Conservation (phyloP, 2,113 vertebrate genomes). For the Porphyrio hochstetteri region DNA sequence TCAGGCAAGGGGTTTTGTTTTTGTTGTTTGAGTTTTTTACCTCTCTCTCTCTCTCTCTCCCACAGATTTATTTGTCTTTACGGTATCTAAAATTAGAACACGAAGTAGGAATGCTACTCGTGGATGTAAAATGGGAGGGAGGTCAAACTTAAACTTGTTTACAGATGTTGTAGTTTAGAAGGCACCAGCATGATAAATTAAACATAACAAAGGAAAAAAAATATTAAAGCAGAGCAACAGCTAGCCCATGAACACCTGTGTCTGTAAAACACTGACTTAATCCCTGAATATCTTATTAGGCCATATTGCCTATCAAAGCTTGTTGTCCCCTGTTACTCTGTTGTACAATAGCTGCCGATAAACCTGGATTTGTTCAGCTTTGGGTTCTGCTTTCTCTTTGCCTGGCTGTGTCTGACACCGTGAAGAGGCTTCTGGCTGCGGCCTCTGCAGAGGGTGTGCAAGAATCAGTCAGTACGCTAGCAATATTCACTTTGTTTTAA, state of each 20-base stretch:
- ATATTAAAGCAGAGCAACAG: slow-evolving; percentile 64
- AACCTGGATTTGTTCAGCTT: neutral
- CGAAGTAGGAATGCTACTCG: slow-evolving; percentile 53
- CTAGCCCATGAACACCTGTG: slow-evolving; percentile 70
- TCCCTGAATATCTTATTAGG: slow-evolving; percentile 78
- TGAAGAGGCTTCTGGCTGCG: neutral
- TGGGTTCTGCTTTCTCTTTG: slow-evolving; percentile 1
- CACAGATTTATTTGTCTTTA: slow-evolving; percentile 68
- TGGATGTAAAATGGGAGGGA: slow-evolving; percentile 67
- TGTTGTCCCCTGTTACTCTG: slow-evolving; percentile 33
- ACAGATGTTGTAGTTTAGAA: slow-evolving; percentile 77
- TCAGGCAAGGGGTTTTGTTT: slow-evolving; percentile 12
- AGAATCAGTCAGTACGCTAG: neutral
- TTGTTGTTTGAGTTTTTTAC: neutral
- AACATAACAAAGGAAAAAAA: slow-evolving; percentile 73
- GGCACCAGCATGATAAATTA: slow-evolving; percentile 79
- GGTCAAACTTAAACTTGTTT: slow-evolving; percentile 77
- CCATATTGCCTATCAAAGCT: slow-evolving; percentile 43
- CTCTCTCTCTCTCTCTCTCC: neutral
- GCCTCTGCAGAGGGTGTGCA: neutral
- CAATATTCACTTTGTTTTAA: slow-evolving; percentile 9
- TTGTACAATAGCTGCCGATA: slow-evolving; percentile 10
- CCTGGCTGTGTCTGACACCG: neutral
- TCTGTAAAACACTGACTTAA: slow-evolving; percentile 69
- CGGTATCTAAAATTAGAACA: slow-evolving; percentile 74